A percentile compares a stretch with the other conserved stretches of the same genome.
Conservation (phyloP, 2,113 vertebrate genomes). For the Limnothrissa miodon region DNA sequence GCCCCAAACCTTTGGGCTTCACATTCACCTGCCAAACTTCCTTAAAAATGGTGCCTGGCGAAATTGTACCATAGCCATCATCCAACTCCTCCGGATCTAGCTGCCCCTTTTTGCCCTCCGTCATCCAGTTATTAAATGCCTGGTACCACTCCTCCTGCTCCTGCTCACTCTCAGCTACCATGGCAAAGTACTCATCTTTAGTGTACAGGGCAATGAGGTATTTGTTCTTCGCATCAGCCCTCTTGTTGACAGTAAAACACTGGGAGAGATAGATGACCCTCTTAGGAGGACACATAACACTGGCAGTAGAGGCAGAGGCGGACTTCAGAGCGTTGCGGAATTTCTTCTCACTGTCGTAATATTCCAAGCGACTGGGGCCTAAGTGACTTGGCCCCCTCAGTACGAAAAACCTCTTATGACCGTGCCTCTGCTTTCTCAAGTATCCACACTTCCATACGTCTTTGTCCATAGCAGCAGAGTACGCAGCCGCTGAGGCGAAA, state of each 20-base stretch:
- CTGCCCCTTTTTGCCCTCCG: conserved; percentile 80
- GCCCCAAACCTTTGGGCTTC: conserved; percentile 92
- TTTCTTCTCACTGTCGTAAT: conserved; percentile 98
- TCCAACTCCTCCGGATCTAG: conserved; percentile 82
- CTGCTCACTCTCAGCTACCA: conserved; percentile 92
- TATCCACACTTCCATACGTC: conserved; percentile 93
- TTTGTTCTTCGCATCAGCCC: conserved; percentile 96
- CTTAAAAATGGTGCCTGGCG: conserved; percentile 78
- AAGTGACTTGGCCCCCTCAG: conserved; percentile 76
- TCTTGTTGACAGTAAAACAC: conserved; percentile 94
- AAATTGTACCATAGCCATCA: conserved; percentile 78
- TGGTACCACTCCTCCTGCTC: conserved; percentile 93
- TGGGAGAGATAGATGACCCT: conserved; percentile 88
- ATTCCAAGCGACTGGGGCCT: conserved; percentile 86
- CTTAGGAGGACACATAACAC: conserved; percentile 60
- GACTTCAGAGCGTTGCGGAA: conserved; percentile 85
- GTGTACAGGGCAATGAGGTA: conserved; percentile 98
- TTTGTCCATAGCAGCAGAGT: conserved; percentile 57
- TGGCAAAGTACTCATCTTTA: conserved; percentile 95
- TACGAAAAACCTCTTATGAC: conserved; percentile 95
- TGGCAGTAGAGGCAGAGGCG: conserved; percentile 61
- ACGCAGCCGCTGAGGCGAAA: conserved; percentile 49
- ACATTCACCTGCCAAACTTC: conserved; percentile 98
- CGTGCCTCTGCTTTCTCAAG: conserved; percentile 93
- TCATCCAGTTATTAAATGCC: conserved; percentile 85